phyloP scores from a whole-genome alignment of 2,888 invertebrate genomes.

The Marasmarcha lunaedactyla region DNA sequence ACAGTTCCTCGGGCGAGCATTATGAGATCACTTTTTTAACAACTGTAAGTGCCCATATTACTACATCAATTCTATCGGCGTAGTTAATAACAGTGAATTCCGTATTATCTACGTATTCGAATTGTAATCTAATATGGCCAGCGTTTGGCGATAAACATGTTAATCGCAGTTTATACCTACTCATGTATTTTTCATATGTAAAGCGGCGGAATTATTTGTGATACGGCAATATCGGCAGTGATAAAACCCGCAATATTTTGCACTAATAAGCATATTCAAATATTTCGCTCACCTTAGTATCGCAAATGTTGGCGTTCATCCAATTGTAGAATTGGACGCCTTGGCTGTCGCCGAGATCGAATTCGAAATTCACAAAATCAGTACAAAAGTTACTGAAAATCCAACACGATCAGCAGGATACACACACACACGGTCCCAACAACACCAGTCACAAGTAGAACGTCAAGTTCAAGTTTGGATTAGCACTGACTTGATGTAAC shows the following conservation, averaged over 20 bases:
- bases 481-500: conserved; percentile 28
- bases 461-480: conserved; percentile 23
- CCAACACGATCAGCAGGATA: conserved; percentile 30
- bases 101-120: no score
- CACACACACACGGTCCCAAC: background rate
- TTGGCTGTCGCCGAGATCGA: conserved; percentile 57
- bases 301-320: conserved; percentile 64
- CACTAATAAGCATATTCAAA: conserved; percentile 21
- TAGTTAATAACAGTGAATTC: no score
- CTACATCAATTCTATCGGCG: no score
- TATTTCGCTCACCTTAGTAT: conserved; percentile 55
- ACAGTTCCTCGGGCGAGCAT: no score
- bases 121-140: no score
- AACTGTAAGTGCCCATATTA: no score
- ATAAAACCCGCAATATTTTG: background rate
- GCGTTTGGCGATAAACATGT: no score
- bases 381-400: conserved; percentile 25
- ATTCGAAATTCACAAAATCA: conserved; percentile 34
- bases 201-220: no score
- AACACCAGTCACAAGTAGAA: conserved; percentile 34
- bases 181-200: no score
- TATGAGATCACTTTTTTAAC: no score
- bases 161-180: no score
- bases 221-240: no score
- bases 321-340: conserved; percentile 51